phyloP scores from a whole-genome alignment of 2,888 invertebrate genomes.

The Acleris emargana region DNA sequence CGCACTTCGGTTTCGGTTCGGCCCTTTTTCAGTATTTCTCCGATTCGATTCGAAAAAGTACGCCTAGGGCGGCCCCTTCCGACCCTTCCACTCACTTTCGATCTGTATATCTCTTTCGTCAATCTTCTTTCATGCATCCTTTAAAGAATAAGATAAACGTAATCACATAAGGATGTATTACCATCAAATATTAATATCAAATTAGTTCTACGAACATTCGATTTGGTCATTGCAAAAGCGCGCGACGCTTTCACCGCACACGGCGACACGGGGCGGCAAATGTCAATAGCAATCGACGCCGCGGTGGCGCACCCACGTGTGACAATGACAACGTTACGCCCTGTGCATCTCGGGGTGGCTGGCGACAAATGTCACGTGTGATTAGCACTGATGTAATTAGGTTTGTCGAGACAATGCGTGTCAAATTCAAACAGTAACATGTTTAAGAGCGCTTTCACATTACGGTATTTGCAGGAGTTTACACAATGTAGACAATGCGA shows the following conservation, averaged over 20 bases:
- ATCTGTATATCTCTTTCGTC: no score
- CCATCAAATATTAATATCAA: background rate
- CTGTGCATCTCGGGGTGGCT: constrained; percentile 8
- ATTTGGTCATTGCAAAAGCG: constrained; percentile 33
- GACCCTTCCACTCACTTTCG: no score
- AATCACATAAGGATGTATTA: no score
- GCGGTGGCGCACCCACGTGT: constrained; percentile 27
- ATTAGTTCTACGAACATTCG: constrained; percentile 12
- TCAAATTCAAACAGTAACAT: background rate
- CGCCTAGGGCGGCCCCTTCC: no score
- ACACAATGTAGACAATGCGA: no score
- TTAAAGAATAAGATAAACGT: no score
- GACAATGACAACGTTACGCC: constrained; percentile 31
- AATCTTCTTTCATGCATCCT: no score
- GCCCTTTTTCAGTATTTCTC: no score
- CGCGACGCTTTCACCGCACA: constrained; percentile 32
- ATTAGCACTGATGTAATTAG: constrained; percentile 5
- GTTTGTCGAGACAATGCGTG: background rate
- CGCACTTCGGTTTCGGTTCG: no score
- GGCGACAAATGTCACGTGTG: constrained; percentile 8
- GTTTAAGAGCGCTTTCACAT: background rate
- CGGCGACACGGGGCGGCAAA: constrained; percentile 23
- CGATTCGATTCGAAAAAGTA: no score
- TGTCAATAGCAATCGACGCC: constrained; percentile 26
- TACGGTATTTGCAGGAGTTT: no score